A percentile compares a stretch with the other conserved stretches of the same genome.
Evolutionary conservation across 2,113 vertebrate species (phyloP).

Genomic region (Odocoileus hemionus): DNA sequence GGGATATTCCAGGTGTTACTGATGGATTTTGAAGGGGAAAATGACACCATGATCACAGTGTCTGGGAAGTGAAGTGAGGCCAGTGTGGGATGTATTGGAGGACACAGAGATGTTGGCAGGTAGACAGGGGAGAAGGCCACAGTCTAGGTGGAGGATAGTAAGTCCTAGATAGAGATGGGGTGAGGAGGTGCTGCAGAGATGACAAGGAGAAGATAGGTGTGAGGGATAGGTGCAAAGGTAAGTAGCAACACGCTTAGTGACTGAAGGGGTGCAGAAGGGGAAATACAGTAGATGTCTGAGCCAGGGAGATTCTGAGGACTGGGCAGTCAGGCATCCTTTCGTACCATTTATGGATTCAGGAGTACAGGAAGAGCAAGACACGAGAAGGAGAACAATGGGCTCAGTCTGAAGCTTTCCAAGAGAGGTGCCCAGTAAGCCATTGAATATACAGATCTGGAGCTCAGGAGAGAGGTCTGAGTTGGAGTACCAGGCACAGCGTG

Average conservation of each 20-base stretch:
- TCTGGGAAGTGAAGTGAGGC: not conserved
- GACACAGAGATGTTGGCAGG: not conserved
- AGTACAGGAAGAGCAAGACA: not conserved
- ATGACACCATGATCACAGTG: not conserved
- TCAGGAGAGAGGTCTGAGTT: not conserved
- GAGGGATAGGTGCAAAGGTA: not conserved
- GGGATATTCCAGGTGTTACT: not conserved
- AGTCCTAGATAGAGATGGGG: not conserved
- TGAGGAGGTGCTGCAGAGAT: not conserved
- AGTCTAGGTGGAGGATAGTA: not conserved
- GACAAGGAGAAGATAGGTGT: not conserved
- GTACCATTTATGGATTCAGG: not conserved
- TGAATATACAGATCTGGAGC: not conserved
- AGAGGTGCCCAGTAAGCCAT: not conserved
- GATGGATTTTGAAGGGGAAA: not conserved
- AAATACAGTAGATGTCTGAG: not conserved
- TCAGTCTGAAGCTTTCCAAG: not conserved
- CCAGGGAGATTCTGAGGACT: not conserved
- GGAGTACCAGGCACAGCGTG: not conserved
- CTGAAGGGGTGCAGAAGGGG: not conserved
- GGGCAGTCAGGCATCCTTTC: not conserved
- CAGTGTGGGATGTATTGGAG: not conserved
- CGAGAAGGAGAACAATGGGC: not conserved
- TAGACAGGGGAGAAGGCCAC: not conserved
- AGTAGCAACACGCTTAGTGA: not conserved